A percentile compares a stretch with the other conserved stretches of the same genome.
phyloP scores from a whole-genome alignment of 2,113 vertebrate species.

The Indri indri region DNA sequence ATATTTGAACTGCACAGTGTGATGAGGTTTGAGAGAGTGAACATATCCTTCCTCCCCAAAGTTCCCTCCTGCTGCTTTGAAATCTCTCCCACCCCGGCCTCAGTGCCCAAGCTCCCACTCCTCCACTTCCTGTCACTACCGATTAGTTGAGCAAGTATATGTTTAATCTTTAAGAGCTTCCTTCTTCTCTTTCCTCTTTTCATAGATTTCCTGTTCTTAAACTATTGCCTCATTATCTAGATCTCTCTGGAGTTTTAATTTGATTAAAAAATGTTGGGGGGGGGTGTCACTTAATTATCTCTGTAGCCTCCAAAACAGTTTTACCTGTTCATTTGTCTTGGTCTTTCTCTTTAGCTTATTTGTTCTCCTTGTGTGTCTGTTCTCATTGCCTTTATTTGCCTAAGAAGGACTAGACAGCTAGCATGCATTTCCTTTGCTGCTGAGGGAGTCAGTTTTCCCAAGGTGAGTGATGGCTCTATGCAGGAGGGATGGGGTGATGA shows the following conservation, averaged over 20 bases:
- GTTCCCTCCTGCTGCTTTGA: background rate
- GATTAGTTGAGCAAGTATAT: background rate
- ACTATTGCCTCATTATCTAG: background rate
- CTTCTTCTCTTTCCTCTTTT: background rate
- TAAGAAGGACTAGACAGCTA: background rate
- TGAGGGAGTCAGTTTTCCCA: background rate
- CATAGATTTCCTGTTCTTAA: background rate
- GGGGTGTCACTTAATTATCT: background rate
- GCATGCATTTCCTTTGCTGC: background rate
- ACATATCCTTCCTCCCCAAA: background rate
- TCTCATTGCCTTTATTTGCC: no score
- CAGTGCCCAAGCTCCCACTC: no score
- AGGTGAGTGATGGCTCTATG: background rate
- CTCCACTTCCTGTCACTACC: rapidly evolving
- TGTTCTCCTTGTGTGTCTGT: background rate
- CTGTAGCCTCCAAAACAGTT: background rate
- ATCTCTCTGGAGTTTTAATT: background rate
- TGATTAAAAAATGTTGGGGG: background rate
- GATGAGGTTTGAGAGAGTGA: background rate
- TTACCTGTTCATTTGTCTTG: background rate
- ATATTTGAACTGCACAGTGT: background rate
- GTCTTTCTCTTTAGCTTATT: background rate
- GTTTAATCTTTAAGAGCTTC: background rate
- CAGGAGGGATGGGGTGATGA: background rate
- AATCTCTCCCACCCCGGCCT: background rate